Conservation (phyloP, 2,797 vertebrate species). For the Macropus fuliginosus region DNA sequence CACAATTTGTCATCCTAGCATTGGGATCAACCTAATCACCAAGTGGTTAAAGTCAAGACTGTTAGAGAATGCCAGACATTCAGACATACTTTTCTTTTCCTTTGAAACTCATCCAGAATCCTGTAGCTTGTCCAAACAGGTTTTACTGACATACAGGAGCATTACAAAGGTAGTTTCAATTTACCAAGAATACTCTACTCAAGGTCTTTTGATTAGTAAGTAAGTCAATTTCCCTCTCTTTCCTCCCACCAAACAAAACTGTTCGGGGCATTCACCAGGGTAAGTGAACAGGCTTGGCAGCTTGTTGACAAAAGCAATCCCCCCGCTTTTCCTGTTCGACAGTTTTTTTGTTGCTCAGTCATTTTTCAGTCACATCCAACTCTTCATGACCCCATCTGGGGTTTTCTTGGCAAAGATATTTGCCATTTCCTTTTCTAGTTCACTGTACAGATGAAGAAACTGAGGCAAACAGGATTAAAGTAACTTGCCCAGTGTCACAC, state of each 20-base stretch:
- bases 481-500: neutral
- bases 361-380: neutral
- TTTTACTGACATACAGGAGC: neutral
- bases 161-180: slow-evolving; percentile 38
- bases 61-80: slow-evolving; percentile 48
- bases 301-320: neutral
- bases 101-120: slow-evolving; percentile 54
- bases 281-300: slow-evolving; percentile 20
- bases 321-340: slow-evolving; percentile 42
- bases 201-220: neutral
- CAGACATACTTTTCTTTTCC: slow-evolving; percentile 42
- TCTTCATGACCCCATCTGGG: neutral
- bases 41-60: slow-evolving; percentile 36
- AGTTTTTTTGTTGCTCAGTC: neutral
- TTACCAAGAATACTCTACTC: neutral
- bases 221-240: neutral
- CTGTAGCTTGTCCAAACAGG: slow-evolving; percentile 62
- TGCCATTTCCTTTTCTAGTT: neutral
- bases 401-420: neutral
- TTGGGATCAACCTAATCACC: slow-evolving; percentile 41
- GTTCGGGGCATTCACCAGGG: slow-evolving; percentile 9
- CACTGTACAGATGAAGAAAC: neutral
- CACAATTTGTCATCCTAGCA: slow-evolving; percentile 24
- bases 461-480: neutral
- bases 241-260: slow-evolving; percentile 6